Evolutionary conservation across 2,797 vertebrate species (phyloP).

Genomic region (Chloroceryle inda): DNA sequence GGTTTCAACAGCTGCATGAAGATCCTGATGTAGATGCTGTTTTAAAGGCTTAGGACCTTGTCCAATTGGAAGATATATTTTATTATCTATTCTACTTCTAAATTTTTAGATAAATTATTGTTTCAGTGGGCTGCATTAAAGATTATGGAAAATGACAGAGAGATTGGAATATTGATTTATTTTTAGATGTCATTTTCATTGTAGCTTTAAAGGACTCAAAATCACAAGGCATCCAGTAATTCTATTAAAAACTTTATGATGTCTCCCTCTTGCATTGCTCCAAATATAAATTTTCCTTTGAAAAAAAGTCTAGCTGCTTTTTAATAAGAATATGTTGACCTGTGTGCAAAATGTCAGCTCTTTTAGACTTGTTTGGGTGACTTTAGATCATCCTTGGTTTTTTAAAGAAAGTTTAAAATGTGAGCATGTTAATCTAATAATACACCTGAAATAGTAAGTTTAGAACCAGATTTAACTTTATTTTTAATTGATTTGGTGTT

Average conservation of each 20-base stretch:
- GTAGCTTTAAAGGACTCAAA: constrained; percentile 13
- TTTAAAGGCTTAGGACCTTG: background rate
- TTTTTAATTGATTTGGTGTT: background rate
- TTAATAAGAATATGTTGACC: background rate
- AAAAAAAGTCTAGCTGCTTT: background rate
- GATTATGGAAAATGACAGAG: background rate
- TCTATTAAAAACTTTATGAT: constrained; percentile 35
- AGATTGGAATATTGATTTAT: constrained; percentile 11
- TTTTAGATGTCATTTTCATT: constrained; percentile 21
- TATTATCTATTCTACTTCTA: background rate
- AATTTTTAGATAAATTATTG: background rate
- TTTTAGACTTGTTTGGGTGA: background rate
- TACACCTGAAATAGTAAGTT: background rate
- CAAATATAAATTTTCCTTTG: constrained; percentile 23
- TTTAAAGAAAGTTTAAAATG: background rate
- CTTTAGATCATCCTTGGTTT: background rate
- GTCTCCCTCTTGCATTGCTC: background rate
- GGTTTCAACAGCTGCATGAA: background rate
- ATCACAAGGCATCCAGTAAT: constrained; percentile 37
- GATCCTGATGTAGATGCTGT: background rate
- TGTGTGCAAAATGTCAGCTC: background rate
- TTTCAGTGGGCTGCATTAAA: background rate
- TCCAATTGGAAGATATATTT: background rate
- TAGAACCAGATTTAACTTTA: background rate
- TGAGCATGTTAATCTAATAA: background rate